Base-by-base conservation (phyloP, 2,113 vertebrate species). In the Apaloderma vittatum region DNA sequence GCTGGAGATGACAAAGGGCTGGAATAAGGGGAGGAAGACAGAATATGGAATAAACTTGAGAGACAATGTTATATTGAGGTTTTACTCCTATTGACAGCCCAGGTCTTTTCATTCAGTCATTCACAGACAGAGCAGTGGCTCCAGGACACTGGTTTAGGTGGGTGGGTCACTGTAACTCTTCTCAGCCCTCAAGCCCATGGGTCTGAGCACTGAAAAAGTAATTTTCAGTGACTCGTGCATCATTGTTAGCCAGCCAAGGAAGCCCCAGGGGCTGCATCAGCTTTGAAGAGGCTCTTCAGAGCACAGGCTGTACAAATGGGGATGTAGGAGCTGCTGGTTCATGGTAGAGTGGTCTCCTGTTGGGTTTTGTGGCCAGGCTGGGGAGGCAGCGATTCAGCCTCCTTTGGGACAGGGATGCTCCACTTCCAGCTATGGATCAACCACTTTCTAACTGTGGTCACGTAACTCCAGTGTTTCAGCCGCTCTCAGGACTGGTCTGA, bases 141-240 rank as follows among this genome's bases (percentile, higher is more conserved):
- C 80, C 80, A 89, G 17, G 16, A 84, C 55, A 22, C 59, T 67
- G n/a, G 37, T 88, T 86, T 77, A 45, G 83, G 89, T 48, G 73
- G 46, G 61, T 77, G 70, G 68, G 86, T 91, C 80, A 72, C 57
- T 45, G 73, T 55, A 91, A 80, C 36, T 75, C 68, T 93, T 90
- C 46, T 43, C 72, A 91, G 55, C 26, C 67, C 72, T 88, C 5
- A 0, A 77, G 76, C 29, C 45, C 3, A 1, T 70, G 76, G 67
- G 54, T 16, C 67, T 58, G 55, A 93, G 55, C 75, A 55, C 55
- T 63, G 43, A 49, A 63, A 63, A 87, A 90, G 29, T 49, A 49
- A 70, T 77, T 92, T 76, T 51, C 67, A 67, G 74, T 84, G 88
- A 76, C 88, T 94, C 3, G 1, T 83, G 72, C 0, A 1, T 86